Conservation (phyloP, 2,888 invertebrate genomes). For the Pinctada fucata region DNA sequence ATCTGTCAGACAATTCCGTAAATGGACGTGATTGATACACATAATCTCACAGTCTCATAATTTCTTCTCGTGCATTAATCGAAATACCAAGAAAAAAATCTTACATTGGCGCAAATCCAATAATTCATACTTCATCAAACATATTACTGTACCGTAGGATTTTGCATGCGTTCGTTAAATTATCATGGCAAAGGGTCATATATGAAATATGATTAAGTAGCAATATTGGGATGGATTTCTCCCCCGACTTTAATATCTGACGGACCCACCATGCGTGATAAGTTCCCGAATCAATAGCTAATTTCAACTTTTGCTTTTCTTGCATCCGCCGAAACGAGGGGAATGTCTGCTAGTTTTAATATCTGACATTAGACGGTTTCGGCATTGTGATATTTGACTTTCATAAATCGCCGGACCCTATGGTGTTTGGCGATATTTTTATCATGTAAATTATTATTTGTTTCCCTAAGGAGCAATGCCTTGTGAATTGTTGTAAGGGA, state of each 20-base stretch:
- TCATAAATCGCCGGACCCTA: slow-evolving; percentile 16
- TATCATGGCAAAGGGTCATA: slow-evolving; percentile 17
- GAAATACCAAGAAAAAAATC: neutral
- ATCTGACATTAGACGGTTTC: slow-evolving; percentile 17
- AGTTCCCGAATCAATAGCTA: slow-evolving; percentile 28
- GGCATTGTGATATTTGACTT: slow-evolving; percentile 21
- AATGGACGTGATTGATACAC: neutral
- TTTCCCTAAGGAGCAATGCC: slow-evolving; percentile 8
- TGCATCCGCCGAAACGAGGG: neutral
- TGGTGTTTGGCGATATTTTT: slow-evolving; percentile 16
- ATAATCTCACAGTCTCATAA: neutral
- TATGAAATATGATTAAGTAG: slow-evolving; percentile 31
- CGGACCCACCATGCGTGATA: slow-evolving; percentile 21
- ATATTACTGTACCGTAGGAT: neutral
- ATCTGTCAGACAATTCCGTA: neutral
- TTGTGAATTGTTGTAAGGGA: neutral
- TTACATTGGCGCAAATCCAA: neutral
- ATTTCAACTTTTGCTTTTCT: slow-evolving; percentile 27
- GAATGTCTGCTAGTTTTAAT: slow-evolving; percentile 10
- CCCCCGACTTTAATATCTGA: slow-evolving; percentile 7
- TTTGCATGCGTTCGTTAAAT: slow-evolving; percentile 3
- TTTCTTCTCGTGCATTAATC: neutral
- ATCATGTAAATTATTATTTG: slow-evolving; percentile 22
- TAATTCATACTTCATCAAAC: neutral
- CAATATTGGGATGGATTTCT: slow-evolving; percentile 12